Percentiles rank a stretch among this genome's conserved stretches.
phyloP scores from a whole-genome alignment of 2,797 vertebrate genomes.

The Poliocrania exsul region DNA sequence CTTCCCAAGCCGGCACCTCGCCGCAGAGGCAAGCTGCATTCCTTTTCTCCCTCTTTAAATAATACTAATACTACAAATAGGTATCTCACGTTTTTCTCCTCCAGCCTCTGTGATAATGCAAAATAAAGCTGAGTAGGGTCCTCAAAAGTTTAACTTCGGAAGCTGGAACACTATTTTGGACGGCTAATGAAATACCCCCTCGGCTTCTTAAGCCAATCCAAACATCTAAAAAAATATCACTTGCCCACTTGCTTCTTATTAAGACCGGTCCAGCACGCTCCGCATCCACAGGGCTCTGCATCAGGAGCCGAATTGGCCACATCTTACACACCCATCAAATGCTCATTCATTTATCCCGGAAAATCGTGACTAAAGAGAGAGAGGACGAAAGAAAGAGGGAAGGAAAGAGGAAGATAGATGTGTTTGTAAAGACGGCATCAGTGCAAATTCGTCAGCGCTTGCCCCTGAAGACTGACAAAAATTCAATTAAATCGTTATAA shows the following conservation, averaged over 20 bases:
- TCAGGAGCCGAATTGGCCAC: conserved; percentile 6
- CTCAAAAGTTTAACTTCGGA: background rate
- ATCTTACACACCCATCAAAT: background rate
- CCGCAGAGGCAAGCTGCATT: background rate
- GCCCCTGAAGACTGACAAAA: background rate
- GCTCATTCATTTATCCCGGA: background rate
- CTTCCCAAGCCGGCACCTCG: background rate
- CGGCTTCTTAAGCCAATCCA: background rate
- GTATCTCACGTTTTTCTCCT: background rate
- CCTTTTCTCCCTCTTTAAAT: background rate
- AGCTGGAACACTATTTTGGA: background rate
- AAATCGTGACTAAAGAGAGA: background rate
- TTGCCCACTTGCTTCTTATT: background rate
- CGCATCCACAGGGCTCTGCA: background rate
- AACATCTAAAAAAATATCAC: background rate
- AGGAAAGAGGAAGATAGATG: background rate
- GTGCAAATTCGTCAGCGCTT: background rate
- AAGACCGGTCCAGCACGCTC: background rate
- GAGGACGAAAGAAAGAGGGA: background rate
- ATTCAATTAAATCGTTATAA: background rate
- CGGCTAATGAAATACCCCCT: background rate
- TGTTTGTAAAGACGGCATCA: background rate
- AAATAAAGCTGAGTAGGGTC: background rate
- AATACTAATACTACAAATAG: background rate
- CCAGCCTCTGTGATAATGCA: background rate